Conservation (phyloP, 2,797 vertebrate species). For the Pseudocheirus occidentalis region DNA sequence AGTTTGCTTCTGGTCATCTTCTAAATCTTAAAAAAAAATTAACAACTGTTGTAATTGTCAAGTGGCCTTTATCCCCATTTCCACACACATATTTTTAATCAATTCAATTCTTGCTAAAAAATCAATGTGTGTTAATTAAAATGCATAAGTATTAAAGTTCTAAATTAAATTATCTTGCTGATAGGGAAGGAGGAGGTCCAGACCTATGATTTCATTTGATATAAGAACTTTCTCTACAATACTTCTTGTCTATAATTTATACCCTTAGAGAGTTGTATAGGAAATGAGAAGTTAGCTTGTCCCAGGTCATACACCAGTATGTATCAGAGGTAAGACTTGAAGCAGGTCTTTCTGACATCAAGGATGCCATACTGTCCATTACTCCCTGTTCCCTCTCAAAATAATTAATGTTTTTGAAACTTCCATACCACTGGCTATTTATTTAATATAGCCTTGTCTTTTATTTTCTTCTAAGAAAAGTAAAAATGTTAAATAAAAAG, state of each 20-base stretch:
- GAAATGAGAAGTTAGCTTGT: background rate
- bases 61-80: conserved; percentile 28
- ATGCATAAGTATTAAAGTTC: background rate
- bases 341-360: background rate
- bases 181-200: background rate
- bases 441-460: background rate
- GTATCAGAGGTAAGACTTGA: background rate
- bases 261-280: background rate
- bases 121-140: conserved; percentile 32
- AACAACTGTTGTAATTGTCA: conserved; percentile 45
- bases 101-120: conserved; percentile 42
- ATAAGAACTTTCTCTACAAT: background rate
- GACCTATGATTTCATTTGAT: background rate
- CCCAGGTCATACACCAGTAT: background rate
- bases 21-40: conserved; percentile 87
- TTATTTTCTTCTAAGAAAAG: background rate
- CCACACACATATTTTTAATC: conserved; percentile 23
- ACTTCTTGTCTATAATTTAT: background rate
- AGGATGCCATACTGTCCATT: background rate
- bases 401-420: background rate
- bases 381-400: background rate
- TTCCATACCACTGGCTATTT: background rate
- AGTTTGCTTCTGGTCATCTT: conserved; percentile 92
- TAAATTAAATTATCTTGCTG: background rate
- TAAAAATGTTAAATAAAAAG: background rate